These are phyloP conservation scores for Machaerirhynchus nigripectus DNA, from an alignment of 2,113 vertebrate genomes.

Conservation along the genomic window DNA sequence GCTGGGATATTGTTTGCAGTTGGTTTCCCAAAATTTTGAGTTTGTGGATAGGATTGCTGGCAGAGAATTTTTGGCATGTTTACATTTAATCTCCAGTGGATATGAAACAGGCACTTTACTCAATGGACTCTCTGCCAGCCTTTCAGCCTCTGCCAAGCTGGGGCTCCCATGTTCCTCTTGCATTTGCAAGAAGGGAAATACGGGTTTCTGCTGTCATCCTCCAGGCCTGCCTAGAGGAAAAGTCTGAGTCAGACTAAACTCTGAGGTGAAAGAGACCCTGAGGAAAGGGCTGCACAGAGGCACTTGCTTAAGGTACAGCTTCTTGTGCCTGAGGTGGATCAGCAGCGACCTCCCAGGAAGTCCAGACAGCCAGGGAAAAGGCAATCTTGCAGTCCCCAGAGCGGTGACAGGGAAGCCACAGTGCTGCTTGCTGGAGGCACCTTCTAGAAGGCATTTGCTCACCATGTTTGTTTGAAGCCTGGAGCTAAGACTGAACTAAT, in stretches of 20 bases:
- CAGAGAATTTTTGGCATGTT: neutral
- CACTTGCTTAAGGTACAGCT: neutral
- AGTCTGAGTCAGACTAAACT: neutral
- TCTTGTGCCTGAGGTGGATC: neutral
- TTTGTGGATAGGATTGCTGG: neutral
- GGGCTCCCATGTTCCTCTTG: neutral
- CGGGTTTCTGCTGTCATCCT: fast-evolving
- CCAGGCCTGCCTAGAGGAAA: neutral
- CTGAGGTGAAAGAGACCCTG: fast-evolving
- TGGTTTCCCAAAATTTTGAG: neutral
- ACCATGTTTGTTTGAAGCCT: neutral
- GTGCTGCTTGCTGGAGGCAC: neutral
- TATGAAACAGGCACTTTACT: neutral
- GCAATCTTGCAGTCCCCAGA: neutral
- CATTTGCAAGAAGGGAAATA: neutral
- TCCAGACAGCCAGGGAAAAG: neutral
- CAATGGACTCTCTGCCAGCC: neutral
- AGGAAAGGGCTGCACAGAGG: neutral
- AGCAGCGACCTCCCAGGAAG: neutral
- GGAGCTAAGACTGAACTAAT: neutral
- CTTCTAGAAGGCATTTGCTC: neutral
- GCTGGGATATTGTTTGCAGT: neutral
- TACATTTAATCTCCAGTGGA: neutral
- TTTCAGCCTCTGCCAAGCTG: neutral
- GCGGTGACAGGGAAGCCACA: neutral